These are phyloP conservation scores for Rugalucina vietnamica DNA, from an alignment of 2,888 invertebrate genomes.

Conservation along the genomic window DNA sequence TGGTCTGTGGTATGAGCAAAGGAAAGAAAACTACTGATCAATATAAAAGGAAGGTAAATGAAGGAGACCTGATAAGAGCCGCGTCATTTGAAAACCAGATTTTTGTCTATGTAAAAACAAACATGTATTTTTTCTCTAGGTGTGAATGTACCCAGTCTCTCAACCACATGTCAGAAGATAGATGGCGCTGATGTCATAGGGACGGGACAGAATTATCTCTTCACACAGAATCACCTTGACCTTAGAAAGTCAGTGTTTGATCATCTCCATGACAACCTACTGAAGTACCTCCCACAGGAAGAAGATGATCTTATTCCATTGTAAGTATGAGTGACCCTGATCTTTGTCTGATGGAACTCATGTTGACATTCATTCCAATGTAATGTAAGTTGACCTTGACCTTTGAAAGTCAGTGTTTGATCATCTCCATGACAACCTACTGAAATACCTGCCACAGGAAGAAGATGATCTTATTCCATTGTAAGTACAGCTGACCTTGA, in stretches of 20 bases:
- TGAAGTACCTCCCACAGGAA: conserved; percentile 72
- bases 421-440: conserved; percentile 73
- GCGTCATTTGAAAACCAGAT: too few species aligned
- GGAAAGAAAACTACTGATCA: too few species aligned
- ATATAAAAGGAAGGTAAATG: too few species aligned
- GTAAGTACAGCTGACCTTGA: too few species aligned
- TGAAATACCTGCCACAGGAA: conserved; percentile 72
- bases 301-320: conserved; percentile 38
- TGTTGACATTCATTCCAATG: too few species aligned
- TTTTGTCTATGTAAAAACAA: too few species aligned
- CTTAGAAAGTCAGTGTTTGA: conserved; percentile 75
- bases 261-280: conserved; percentile 73
- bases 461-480: conserved; percentile 38
- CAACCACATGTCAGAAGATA: conserved; percentile 70
- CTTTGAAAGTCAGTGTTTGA: conserved; percentile 75
- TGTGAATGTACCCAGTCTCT: conserved; percentile 40
- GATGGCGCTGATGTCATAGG: conserved; percentile 79
- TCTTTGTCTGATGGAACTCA: too few species aligned
- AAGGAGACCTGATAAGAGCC: too few species aligned
- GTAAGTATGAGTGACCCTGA: neutral
- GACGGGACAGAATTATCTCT: conserved; percentile 74
- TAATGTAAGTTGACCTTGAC: too few species aligned
- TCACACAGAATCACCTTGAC: conserved; percentile 76
- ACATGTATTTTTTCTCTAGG: conserved; percentile 41
- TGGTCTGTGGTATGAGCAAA: too few species aligned